Conservation (phyloP, 1,140 invertebrate species). For the Drosophila nigrodunni region DNA sequence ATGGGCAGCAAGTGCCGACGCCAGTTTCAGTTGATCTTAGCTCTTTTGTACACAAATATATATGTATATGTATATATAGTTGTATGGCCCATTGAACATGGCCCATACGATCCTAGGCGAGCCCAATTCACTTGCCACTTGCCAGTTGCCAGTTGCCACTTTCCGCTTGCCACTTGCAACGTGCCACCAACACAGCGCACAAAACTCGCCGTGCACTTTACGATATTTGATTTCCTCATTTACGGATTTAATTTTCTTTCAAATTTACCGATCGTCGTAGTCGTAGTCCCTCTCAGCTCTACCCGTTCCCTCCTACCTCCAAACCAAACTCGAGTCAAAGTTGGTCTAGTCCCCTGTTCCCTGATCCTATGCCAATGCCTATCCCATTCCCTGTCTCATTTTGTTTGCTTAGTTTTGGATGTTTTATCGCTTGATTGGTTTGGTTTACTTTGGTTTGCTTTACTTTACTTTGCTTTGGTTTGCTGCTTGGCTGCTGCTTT, state of each 20-base stretch:
- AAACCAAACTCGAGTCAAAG: conserved; percentile 21
- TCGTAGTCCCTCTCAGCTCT: background rate
- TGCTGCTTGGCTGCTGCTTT: conserved; percentile 52
- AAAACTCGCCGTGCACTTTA: conserved; percentile 71
- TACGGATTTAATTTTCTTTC: conserved; percentile 83
- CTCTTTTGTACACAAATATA: conserved; percentile 13
- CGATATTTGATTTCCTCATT: conserved; percentile 83
- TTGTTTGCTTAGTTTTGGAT: conserved; percentile 80
- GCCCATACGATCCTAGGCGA: conserved; percentile 36
- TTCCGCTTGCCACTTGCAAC: conserved; percentile 41
- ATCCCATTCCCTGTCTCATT: conserved; percentile 38
- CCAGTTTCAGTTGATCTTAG: conserved; percentile 8
- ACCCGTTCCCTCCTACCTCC: conserved; percentile 56
- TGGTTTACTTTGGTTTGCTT: conserved; percentile 26
- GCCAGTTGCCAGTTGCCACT: conserved; percentile 15
- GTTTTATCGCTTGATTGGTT: conserved; percentile 77
- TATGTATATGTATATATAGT: conserved; percentile 5
- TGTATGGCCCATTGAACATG: conserved; percentile 43
- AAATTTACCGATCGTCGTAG: conserved; percentile 72
- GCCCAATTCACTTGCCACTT: conserved; percentile 56
- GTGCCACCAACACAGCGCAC: conserved; percentile 69
- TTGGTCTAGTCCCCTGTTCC: conserved; percentile 29
- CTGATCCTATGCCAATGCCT: conserved; percentile 10
- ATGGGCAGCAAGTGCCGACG: conserved; percentile 54
- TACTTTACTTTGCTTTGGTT: conserved; percentile 53